These are phyloP conservation scores for Esox niger DNA, from an alignment of 2,113 vertebrate species.

Conservation along the genomic window DNA sequence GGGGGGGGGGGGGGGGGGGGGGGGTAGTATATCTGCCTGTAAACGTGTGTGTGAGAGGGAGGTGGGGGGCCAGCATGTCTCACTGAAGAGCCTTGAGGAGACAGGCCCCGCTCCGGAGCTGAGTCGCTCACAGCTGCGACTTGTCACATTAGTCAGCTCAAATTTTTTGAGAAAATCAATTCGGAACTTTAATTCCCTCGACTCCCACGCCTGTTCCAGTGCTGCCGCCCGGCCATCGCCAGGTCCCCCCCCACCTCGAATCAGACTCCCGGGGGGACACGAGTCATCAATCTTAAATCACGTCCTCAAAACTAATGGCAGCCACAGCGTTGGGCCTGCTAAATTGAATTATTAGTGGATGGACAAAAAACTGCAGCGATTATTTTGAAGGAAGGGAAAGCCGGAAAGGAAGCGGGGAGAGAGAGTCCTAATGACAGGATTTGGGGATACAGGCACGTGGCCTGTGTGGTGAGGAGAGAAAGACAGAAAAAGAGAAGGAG, in stretches of 20 bases:
- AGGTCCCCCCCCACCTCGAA: slow-evolving; percentile 30
- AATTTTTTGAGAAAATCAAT: slow-evolving; percentile 80
- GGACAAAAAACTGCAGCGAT: slow-evolving; percentile 74
- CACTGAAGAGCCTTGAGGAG: slow-evolving; percentile 77
- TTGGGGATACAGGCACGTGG: slow-evolving; percentile 42
- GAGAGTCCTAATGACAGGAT: slow-evolving; percentile 38
- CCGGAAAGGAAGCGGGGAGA: slow-evolving; percentile 44
- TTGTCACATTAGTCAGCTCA: slow-evolving; percentile 79
- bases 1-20: too few species aligned
- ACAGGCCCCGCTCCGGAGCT: slow-evolving; percentile 64
- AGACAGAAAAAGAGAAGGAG: slow-evolving; percentile 11
- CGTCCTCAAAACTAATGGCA: slow-evolving; percentile 75
- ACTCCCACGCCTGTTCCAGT: slow-evolving; percentile 69
- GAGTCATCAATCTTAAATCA: slow-evolving; percentile 82
- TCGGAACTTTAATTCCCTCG: slow-evolving; percentile 74
- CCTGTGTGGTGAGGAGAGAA: slow-evolving; percentile 40
- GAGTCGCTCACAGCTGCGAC: slow-evolving; percentile 75
- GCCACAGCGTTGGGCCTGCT: slow-evolving; percentile 67
- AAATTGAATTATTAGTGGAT: slow-evolving; percentile 78
- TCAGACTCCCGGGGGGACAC: slow-evolving; percentile 69
- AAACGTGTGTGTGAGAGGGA: slow-evolving; percentile 31
- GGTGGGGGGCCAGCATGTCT: slow-evolving; percentile 61
- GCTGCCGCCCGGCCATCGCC: slow-evolving; percentile 59
- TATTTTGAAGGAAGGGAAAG: slow-evolving; percentile 57
- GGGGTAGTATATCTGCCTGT: too few species aligned